Evolutionary conservation across 2,113 vertebrate genomes (phyloP).

Genomic region (Clarias gariepinus): DNA sequence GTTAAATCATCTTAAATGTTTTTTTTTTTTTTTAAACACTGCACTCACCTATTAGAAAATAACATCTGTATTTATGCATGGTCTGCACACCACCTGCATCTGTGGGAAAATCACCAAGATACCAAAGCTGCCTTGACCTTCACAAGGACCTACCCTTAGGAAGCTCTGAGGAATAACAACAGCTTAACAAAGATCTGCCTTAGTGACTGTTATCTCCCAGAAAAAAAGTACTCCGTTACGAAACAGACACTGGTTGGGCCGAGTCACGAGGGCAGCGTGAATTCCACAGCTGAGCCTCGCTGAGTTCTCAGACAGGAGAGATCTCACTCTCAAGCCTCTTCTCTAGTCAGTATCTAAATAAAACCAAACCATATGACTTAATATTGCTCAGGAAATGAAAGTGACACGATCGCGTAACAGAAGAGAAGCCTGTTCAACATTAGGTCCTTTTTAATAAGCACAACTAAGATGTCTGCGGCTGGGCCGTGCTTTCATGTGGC

Average conservation of each 20-base stretch:
- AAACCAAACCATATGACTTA: constrained; percentile 51
- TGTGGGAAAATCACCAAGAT: constrained; percentile 37
- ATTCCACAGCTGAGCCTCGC: constrained; percentile 53
- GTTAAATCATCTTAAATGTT: too few relatives aligned
- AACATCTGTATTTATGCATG: constrained; percentile 19
- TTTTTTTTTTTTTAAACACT: not conserved
- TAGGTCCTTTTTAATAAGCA: constrained; percentile 37
- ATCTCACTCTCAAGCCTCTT: constrained; percentile 37
- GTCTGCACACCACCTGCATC: constrained; percentile 30
- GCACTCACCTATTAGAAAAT: not conserved
- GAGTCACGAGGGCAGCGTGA: constrained; percentile 42
- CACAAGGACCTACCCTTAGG: constrained; percentile 16
- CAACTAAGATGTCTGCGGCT: constrained; percentile 19
- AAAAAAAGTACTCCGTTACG: constrained; percentile 58
- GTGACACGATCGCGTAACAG: constrained; percentile 32
- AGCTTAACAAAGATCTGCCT: constrained; percentile 29
- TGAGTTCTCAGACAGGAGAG: constrained; percentile 44
- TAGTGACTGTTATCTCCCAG: constrained; percentile 6
- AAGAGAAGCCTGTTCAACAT: constrained; percentile 31
- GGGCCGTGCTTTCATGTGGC: constrained; percentile 36
- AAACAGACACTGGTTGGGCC: constrained; percentile 56
- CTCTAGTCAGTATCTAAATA: constrained; percentile 49
- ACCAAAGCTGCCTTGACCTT: constrained; percentile 14
- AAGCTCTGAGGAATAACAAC: constrained; percentile 22
- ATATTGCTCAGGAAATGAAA: constrained; percentile 52